Conservation (phyloP, 2,113 vertebrate genomes). For the Gracilinanus agilis region DNA sequence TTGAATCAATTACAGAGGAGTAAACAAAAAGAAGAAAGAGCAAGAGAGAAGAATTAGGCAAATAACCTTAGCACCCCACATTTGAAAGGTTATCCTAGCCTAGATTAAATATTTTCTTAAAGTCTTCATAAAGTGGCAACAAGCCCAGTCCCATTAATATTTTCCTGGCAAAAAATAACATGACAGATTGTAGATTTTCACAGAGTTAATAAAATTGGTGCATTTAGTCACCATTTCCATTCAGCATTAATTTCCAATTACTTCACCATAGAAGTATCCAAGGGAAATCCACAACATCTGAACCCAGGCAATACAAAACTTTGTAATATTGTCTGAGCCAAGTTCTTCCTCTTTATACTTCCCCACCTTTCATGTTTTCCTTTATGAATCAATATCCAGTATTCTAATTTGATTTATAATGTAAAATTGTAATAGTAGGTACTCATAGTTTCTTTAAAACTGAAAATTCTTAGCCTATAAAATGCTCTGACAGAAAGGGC, state of each 20-base stretch:
- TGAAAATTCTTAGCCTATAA: slow-evolving; percentile 4
- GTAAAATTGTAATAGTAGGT: slow-evolving; percentile 24
- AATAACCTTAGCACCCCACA: neutral
- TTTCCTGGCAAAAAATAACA: neutral
- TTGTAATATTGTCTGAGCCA: neutral
- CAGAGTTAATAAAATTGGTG: neutral
- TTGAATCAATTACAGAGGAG: neutral
- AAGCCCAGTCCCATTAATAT: neutral
- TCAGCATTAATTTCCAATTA: slow-evolving; percentile 14
- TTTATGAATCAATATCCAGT: neutral
- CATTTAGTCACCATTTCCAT: neutral
- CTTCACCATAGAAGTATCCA: neutral
- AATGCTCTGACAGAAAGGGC: neutral
- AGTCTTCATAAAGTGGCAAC: neutral
- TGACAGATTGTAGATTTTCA: slow-evolving; percentile 16
- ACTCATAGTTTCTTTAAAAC: slow-evolving; percentile 26
- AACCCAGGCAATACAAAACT: slow-evolving; percentile 21
- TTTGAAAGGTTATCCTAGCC: neutral
- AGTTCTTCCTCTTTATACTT: slow-evolving; percentile 12
- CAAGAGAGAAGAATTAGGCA: neutral
- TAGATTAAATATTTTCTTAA: neutral
- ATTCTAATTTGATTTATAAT: slow-evolving; percentile 14
- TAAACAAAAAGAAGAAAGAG: neutral
- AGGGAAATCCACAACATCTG: slow-evolving; percentile 7
- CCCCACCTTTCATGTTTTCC: slow-evolving; percentile 30